Conservation (phyloP, 1,140 invertebrate genomes). For the Aphelinus atriplicis region DNA sequence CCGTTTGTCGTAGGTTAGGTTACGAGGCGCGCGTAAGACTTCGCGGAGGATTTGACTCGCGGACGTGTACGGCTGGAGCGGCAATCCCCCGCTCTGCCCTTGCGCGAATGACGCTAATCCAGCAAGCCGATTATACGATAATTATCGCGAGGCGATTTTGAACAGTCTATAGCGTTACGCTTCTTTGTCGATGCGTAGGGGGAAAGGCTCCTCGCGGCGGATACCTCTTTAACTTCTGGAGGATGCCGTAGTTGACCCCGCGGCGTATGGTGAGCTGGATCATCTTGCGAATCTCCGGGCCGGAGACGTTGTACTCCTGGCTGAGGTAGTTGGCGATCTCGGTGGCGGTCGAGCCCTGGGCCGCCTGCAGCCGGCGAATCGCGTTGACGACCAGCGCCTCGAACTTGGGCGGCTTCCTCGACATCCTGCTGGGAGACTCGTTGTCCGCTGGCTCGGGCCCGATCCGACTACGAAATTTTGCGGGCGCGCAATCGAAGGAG, state of each 20-base stretch:
- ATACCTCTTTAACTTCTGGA: conserved; percentile 51
- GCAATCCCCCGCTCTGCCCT: too few relatives aligned
- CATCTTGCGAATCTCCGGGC: conserved; percentile 46
- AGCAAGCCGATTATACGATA: too few relatives aligned
- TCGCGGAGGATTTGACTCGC: not conserved
- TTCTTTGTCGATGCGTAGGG: too few relatives aligned
- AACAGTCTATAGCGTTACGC: too few relatives aligned
- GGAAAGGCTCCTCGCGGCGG: too few relatives aligned
- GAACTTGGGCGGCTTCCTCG: conserved; percentile 46
- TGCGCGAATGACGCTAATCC: too few relatives aligned
- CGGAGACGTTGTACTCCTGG: conserved; percentile 53
- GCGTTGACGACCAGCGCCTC: conserved; percentile 57
- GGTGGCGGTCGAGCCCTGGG: conserved; percentile 55
- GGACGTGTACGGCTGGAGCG: not conserved
- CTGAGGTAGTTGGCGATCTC: conserved; percentile 61
- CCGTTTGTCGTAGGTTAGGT: not conserved
- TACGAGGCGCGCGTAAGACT: not conserved
- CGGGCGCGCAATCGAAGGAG: too few relatives aligned
- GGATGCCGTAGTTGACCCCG: conserved; percentile 56
- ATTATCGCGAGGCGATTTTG: too few relatives aligned
- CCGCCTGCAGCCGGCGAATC: conserved; percentile 54
- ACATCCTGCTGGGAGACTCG: too few relatives aligned
- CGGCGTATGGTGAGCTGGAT: conserved; percentile 55
- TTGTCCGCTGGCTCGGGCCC: too few relatives aligned
- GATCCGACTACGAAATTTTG: too few relatives aligned